Percentiles rank a stretch among this genome's conserved stretches.
These are phyloP conservation scores for Rosalia funebris DNA, from an alignment of 2,888 invertebrate species.

Conservation along the genomic window DNA sequence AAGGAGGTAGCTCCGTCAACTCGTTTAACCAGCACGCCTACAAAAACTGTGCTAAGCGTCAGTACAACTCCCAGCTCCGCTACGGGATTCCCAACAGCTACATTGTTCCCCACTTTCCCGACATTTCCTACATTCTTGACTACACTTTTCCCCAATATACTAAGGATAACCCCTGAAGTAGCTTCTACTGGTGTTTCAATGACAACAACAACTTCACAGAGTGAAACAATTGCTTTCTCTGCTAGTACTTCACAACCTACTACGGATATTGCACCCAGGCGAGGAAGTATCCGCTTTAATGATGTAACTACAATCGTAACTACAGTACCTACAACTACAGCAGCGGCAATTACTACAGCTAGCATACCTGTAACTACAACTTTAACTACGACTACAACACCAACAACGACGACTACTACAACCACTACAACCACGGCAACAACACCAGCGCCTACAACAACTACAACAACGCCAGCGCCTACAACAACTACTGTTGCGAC, in stretches of 20 bases:
- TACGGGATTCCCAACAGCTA: slow-evolving; percentile 32
- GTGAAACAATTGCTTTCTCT: slow-evolving; percentile 9
- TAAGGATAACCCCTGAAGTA: slow-evolving; percentile 42
- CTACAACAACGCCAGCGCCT: slow-evolving; percentile 29
- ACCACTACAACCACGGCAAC: slow-evolving; percentile 24
- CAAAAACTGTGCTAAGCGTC: slow-evolving; percentile 11
- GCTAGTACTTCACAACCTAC: slow-evolving; percentile 19
- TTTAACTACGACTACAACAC: slow-evolving; percentile 35
- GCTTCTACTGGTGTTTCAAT: slow-evolving; percentile 36
- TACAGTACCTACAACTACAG: background rate
- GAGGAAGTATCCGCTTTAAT: slow-evolving; percentile 1
- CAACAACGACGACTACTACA: slow-evolving; percentile 21
- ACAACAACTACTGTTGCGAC: slow-evolving; percentile 36
- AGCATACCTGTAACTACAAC: slow-evolving; percentile 41
- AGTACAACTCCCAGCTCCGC: slow-evolving; percentile 16
- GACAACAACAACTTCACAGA: slow-evolving; percentile 26
- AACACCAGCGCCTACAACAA: slow-evolving; percentile 35
- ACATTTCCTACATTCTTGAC: slow-evolving; percentile 52
- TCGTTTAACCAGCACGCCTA: slow-evolving; percentile 38
- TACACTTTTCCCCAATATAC: slow-evolving; percentile 50
- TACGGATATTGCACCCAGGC: slow-evolving; percentile 11
- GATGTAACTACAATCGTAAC: background rate
- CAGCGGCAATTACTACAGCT: slow-evolving; percentile 1
- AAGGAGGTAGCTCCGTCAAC: slow-evolving; percentile 29
- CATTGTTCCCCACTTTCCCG: slow-evolving; percentile 52